These are phyloP conservation scores for Tridacna crocea DNA, from an alignment of 2,888 invertebrate species.

Conservation along the genomic window DNA sequence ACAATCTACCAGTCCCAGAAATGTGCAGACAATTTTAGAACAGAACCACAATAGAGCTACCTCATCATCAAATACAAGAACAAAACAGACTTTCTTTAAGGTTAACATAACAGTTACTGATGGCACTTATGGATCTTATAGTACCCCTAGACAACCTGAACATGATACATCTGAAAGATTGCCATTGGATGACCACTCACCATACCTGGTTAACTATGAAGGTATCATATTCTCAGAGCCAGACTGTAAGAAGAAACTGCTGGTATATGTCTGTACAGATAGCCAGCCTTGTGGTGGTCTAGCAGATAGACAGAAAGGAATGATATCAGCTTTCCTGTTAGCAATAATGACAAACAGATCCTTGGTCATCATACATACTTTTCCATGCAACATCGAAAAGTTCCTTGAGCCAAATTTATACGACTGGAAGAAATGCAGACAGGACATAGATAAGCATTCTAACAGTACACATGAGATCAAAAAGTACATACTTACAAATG, in stretches of 20 bases:
- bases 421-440: conserved; percentile 40
- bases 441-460: not conserved
- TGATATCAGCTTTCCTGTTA: conserved; percentile 33
- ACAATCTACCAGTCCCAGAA: no score
- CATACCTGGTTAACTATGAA: not conserved
- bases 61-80: no score
- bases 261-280: conserved; percentile 21
- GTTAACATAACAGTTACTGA: no score
- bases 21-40: no score
- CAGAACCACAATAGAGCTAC: no score
- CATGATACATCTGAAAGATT: no score
- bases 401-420: conserved; percentile 26
- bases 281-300: conserved; percentile 36
- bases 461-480: not conserved
- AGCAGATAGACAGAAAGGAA: conserved; percentile 46
- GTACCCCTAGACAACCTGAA: no score
- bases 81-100: no score
- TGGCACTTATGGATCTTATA: no score
- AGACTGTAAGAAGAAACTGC: conserved; percentile 7
- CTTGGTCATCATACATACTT: conserved; percentile 23
- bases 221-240: not conserved
- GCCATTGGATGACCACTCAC: no score
- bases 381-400: conserved; percentile 33
- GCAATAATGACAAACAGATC: conserved; percentile 36
- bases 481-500: not conserved